Conservation (phyloP, 37 sponge, comb jelly and placozoan species). For the Mnemiopsis leidyi region DNA sequence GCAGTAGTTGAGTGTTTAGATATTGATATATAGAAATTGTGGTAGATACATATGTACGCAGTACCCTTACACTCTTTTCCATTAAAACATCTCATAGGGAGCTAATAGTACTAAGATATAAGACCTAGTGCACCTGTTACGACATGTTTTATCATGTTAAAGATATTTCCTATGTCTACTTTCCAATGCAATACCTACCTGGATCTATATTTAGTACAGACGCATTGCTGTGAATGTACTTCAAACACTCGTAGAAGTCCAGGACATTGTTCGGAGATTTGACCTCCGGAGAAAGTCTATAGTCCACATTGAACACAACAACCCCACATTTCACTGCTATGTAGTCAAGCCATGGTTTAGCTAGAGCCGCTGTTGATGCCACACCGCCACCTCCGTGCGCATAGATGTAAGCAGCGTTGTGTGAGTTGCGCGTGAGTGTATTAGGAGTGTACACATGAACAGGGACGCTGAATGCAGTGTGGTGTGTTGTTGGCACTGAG, state of each 20-base stretch:
- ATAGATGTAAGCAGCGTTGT: conserved; percentile 17
- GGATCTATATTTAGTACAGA: background rate
- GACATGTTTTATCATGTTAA: too few relatives aligned
- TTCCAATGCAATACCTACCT: background rate
- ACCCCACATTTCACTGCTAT: conserved; percentile 13
- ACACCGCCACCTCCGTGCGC: conserved; percentile 50
- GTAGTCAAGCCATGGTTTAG: conserved; percentile 33
- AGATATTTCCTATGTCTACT: too few relatives aligned
- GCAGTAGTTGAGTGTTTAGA: too few relatives aligned
- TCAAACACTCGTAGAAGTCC: conserved; percentile 30
- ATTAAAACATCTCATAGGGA: too few relatives aligned
- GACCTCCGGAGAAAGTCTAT: conserved; percentile 4
- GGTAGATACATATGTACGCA: too few relatives aligned
- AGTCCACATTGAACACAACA: conserved; percentile 47
- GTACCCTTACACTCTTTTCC: too few relatives aligned
- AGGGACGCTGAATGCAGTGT: background rate
- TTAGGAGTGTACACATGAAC: conserved; percentile 17
- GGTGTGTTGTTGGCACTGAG: conserved; percentile 2
- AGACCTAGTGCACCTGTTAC: too few relatives aligned
- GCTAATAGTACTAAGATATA: too few relatives aligned
- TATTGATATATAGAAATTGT: too few relatives aligned
- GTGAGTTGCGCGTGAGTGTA: background rate
- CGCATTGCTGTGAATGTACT: conserved; percentile 9
- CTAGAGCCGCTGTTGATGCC: background rate
- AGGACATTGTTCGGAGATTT: conserved; percentile 37